phyloP scores from a whole-genome alignment of 2,797 vertebrate species.

The Limnodromus scolopaceus region DNA sequence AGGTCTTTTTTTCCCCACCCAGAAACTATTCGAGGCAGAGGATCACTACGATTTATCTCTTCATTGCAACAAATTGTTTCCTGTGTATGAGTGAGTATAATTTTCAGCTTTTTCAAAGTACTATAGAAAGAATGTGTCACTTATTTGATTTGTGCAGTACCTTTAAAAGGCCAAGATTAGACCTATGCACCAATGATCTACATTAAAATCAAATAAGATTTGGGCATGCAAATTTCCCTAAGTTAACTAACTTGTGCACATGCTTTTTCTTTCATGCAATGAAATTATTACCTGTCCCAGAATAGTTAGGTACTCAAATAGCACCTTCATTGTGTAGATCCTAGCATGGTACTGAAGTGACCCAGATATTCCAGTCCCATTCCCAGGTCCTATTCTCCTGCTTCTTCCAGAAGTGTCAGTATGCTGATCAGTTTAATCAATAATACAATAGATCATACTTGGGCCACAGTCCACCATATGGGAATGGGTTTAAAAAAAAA shows the following conservation, averaged over 20 bases:
- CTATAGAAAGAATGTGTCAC: neutral
- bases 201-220: neutral
- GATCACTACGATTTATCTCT: neutral
- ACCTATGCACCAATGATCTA: neutral
- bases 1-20: neutral
- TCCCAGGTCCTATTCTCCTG: neutral
- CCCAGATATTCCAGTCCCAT: neutral
- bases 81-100: neutral
- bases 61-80: neutral
- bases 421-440: neutral
- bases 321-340: neutral
- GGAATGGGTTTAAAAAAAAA: neutral
- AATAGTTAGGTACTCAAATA: neutral
- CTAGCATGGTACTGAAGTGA: neutral
- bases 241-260: neutral
- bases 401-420: neutral
- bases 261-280: neutral
- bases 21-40: neutral
- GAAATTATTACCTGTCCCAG: neutral
- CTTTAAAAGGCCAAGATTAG: neutral
- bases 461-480: neutral
- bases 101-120: neutral
- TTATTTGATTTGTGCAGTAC: neutral
- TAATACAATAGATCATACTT: neutral
- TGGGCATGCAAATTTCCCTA: neutral